A percentile compares a stretch with the other conserved stretches of the same genome.
Evolutionary conservation across 2,113 vertebrate genomes (phyloP).

Genomic region (Tachuris rubrigastra): DNA sequence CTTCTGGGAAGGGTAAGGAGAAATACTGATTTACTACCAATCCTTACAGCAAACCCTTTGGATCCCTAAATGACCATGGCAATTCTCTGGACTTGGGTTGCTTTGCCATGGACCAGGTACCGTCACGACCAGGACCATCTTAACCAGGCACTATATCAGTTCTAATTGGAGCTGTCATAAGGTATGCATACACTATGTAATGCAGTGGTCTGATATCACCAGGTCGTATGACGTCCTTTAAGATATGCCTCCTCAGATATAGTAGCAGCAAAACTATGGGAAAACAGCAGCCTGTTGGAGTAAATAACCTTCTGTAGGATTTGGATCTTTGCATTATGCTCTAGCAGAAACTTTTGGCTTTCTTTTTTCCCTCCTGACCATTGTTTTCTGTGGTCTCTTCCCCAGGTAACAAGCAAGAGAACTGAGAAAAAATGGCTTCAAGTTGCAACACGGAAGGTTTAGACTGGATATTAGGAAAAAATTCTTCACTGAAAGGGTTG

Average conservation of each 20-base stretch:
- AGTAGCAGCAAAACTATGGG: neutral
- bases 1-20: neutral
- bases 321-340: neutral
- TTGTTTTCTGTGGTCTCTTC: neutral
- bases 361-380: neutral
- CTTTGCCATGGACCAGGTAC: neutral
- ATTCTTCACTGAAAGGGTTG: neutral
- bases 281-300: neutral
- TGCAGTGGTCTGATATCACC: neutral
- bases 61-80: neutral
- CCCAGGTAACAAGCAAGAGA: neutral
- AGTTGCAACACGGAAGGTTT: neutral
- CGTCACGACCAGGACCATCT: no score
- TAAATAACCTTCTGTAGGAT: neutral
- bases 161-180: neutral
- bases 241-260: neutral
- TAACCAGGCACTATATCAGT: neutral
- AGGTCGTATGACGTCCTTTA: accelerated
- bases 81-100: neutral
- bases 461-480: neutral
- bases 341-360: neutral
- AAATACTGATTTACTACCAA: neutral
- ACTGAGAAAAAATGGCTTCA: neutral
- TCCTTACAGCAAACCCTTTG: neutral
- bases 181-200: neutral